Evolutionary conservation across 2,888 invertebrate species (phyloP), one percentile per base, ranked within the genome.

Genomic region (Polydrusus cervinus): DNA sequence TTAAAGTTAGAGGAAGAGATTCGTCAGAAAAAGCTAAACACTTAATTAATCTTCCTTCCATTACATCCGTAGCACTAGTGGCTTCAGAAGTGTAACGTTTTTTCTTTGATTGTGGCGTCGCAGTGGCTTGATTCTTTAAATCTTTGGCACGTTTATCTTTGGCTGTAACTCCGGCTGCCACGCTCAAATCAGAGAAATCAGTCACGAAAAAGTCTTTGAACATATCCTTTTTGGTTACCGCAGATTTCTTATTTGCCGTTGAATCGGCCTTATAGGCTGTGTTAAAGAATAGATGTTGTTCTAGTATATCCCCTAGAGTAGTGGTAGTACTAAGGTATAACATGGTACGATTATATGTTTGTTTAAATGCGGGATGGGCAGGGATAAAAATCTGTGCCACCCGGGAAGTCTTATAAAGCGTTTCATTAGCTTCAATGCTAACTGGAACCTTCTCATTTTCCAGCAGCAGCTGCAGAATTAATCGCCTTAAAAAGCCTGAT

Each of bases 131-230:
- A 86, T 95, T 93, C 87, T 94, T 92, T 64, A 93, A 92, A 87
- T 95, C 95, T 86, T 96, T 96, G 77, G 93, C 92, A 55, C 96
- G 90, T 86, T 96, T 96, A 87, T 96, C 96, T 88, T 96, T 96
- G 66, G 96, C 96, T 16, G 94, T 94, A 77, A 94, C 93, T 65
- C 94, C 95, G 62, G 96, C 96, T 10, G 95, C 95, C 71, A 95
- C 92, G 81, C 94, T 94, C 79, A 91, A 88, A 73, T 89, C 88
- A 1, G 88, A 87, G 79, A 88, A 86, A 68, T 87, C 87, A 14
- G 84, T 82, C 10, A 87, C 87, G 51, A 89, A 89, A 78, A 87
- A 85, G 55, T 88, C 83, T 73, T 85, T 86, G 67, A 85, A 80
- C 18, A 83, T 75, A 60, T 85, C 84, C 55, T 72, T 80, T 55